Conservation (phyloP, 2,797 vertebrate genomes). For the Chelonia mydas region DNA sequence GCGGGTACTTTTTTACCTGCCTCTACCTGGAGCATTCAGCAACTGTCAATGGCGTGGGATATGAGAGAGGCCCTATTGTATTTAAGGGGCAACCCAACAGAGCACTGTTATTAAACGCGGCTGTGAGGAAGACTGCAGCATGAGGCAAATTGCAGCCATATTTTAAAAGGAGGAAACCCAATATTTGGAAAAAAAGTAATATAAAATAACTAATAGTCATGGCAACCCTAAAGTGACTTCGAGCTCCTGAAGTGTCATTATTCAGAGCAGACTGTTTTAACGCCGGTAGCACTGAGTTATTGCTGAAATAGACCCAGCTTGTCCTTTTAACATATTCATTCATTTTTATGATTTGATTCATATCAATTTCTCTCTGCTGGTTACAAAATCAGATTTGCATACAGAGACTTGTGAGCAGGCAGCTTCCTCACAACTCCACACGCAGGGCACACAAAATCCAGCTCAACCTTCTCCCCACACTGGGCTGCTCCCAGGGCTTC, state of each 20-base stretch:
- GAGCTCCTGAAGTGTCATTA: not conserved
- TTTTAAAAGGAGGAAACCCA: not conserved
- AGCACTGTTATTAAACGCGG: not conserved
- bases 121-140: accelerated
- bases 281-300: accelerated
- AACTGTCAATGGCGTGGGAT: not conserved
- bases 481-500: not conserved
- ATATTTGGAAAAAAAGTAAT: no score
- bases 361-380: not conserved
- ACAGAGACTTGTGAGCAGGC: not conserved
- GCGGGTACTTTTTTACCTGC: not conserved
- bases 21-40: not conserved
- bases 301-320: not conserved
- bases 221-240: not conserved
- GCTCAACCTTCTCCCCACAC: not conserved
- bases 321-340: not conserved
- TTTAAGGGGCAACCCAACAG: not conserved
- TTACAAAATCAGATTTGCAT: accelerated
- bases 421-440: accelerated
- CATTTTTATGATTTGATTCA: not conserved
- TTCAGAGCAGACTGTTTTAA: not conserved
- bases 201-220: not conserved
- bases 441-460: not conserved
- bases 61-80: not conserved
- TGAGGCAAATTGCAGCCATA: not conserved